These are phyloP conservation scores for Acromyrmex heyeri DNA, from an alignment of 1,140 invertebrate genomes.

Conservation along the genomic window DNA sequence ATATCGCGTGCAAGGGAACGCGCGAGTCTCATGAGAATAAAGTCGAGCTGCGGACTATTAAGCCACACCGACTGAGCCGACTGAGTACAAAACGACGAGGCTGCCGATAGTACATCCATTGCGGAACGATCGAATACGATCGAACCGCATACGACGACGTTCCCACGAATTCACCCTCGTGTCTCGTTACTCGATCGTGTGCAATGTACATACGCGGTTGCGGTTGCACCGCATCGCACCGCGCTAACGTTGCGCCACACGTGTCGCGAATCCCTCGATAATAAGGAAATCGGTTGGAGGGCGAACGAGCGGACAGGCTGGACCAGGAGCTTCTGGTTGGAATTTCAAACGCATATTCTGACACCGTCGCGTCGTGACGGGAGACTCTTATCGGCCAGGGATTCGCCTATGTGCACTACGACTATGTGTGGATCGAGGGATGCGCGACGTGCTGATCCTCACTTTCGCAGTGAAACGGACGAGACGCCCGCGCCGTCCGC, in stretches of 20 bases:
- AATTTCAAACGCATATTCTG: slow-evolving; percentile 48
- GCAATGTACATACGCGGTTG: slow-evolving; percentile 56
- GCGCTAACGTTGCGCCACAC: slow-evolving; percentile 32
- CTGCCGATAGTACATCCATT: slow-evolving; percentile 49
- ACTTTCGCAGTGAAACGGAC: not conserved
- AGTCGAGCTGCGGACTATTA: slow-evolving; percentile 44
- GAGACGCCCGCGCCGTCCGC: not conserved
- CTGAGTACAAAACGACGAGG: slow-evolving; percentile 41
- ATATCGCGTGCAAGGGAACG: slow-evolving; percentile 52
- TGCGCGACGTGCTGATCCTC: slow-evolving; percentile 20
- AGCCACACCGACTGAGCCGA: slow-evolving; percentile 14
- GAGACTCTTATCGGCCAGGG: slow-evolving; percentile 16
- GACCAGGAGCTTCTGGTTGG: not conserved
- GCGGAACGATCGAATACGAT: slow-evolving; percentile 32
- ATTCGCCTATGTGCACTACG: not conserved
- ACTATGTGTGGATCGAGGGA: not conserved
- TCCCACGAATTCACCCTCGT: slow-evolving; percentile 52
- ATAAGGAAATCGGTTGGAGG: slow-evolving; percentile 54
- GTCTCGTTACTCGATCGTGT: slow-evolving; percentile 43
- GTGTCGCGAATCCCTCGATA: slow-evolving; percentile 56
- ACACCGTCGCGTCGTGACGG: not conserved
- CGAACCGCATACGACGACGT: slow-evolving; percentile 58
- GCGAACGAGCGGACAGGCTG: not conserved
- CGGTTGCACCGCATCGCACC: slow-evolving; percentile 37
- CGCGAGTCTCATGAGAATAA: slow-evolving; percentile 54